These are phyloP conservation scores for Ammodytes dubius DNA, from an alignment of 2,113 vertebrate species.

Conservation along the genomic window DNA sequence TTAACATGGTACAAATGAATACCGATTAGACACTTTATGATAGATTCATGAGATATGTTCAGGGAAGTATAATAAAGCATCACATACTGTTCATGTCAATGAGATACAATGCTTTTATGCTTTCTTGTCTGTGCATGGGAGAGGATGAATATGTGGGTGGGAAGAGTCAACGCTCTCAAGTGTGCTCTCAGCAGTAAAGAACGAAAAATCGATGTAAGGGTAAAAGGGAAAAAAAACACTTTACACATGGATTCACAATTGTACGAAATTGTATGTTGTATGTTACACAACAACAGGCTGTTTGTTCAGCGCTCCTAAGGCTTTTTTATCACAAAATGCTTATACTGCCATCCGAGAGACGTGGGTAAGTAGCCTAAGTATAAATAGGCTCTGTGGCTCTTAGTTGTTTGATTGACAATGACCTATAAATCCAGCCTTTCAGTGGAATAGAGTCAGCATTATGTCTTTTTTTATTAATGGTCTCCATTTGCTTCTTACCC, in stretches of 20 bases:
- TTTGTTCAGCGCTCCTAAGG: neutral
- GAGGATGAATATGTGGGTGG: conserved; percentile 46
- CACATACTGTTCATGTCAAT: neutral
- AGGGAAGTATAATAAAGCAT: neutral
- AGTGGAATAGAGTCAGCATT: neutral
- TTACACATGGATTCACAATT: conserved; percentile 16
- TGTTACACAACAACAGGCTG: conserved; percentile 19
- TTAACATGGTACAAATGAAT: neutral
- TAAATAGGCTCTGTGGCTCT: conserved; percentile 2
- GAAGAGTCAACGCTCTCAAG: conserved; percentile 19
- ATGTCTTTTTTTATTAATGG: neutral
- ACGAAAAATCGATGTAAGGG: conserved; percentile 48
- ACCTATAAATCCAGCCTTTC: conserved; percentile 22
- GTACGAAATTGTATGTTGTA: conserved; percentile 2
- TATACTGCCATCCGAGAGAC: neutral
- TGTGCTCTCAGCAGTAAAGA: conserved; percentile 20
- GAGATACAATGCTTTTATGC: neutral
- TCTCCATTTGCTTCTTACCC: neutral
- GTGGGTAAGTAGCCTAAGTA: conserved; percentile 11
- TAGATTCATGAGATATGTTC: neutral
- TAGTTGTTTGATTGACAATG: conserved; percentile 31
- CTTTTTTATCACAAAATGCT: conserved; percentile 15
- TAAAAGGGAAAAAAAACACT: neutral
- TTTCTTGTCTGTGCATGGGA: conserved; percentile 6
- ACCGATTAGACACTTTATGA: neutral